These are phyloP conservation scores for Montipora capricornis DNA, from an alignment of 64 coral and sea anemone genomes.

Conservation along the genomic window DNA sequence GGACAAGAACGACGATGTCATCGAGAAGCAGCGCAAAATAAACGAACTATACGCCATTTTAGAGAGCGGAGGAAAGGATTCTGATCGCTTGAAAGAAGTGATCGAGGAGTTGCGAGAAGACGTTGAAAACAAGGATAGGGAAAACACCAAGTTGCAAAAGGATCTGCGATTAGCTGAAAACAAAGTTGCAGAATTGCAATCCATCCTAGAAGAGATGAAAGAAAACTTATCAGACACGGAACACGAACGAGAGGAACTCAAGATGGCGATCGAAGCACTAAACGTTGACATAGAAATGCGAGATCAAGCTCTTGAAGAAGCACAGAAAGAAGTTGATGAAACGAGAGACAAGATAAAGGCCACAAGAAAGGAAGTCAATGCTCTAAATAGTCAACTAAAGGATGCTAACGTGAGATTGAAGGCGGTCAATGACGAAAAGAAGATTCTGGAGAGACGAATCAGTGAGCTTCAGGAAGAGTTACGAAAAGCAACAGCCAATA, in stretches of 20 bases:
- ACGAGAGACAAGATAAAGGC: conserved; percentile 44
- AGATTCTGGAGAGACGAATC: conserved; percentile 38
- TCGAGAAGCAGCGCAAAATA: conserved; percentile 72
- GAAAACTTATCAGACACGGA: conserved; percentile 38
- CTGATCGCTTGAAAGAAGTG: conserved; percentile 60
- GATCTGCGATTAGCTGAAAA: not conserved
- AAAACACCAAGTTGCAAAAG: conserved; percentile 5
- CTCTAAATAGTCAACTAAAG: conserved; percentile 58
- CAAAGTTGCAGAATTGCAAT: conserved; percentile 11
- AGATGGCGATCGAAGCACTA: conserved; percentile 19
- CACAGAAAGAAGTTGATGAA: conserved; percentile 62
- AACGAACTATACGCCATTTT: conserved; percentile 81
- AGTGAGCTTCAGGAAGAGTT: conserved; percentile 70
- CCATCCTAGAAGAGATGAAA: conserved; percentile 53
- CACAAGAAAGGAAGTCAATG: conserved; percentile 70
- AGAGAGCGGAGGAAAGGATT: conserved; percentile 70
- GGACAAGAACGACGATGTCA: conserved; percentile 72
- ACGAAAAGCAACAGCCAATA: conserved; percentile 25
- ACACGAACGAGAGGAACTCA: conserved; percentile 67
- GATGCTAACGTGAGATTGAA: conserved; percentile 78
- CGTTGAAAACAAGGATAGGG: conserved; percentile 37
- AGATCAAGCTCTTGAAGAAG: conserved; percentile 51
- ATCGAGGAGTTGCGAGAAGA: conserved; percentile 36
- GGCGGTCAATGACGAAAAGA: conserved; percentile 69
- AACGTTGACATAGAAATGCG: conserved; percentile 15